Base-by-base conservation (phyloP, 2,888 invertebrate genomes). In the Tholera decimalis region DNA sequence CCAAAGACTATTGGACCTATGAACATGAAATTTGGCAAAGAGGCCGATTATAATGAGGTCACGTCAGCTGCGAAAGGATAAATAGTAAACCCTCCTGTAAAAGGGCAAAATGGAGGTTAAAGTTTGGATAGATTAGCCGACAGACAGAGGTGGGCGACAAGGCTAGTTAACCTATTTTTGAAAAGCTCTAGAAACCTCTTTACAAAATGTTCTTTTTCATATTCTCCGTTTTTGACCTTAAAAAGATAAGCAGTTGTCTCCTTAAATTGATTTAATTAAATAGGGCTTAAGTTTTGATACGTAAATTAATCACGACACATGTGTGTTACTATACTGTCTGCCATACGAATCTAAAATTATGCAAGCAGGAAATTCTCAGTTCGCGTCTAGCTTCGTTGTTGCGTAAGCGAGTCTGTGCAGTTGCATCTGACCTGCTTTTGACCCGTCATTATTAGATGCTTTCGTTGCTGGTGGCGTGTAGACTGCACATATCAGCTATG, bases 381-480 rank as follows among this genome's bases (percentile, higher is more conserved):
- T 62, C 20, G 51, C 73, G 35, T 65, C 69, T 76, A 76, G 73
- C 63, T 68, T 73, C 58, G 37, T 24, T 15, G 61, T 82, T 82
- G 46, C 73, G 70, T 67, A 74, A 81, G 35, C 41, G 69, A 63
- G 77, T 79, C 80, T 79, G 41, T 62, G 70, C 70, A 77, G 74
- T 69, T 82, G 68, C 77, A 82, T 79, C 58, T 73, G 80, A 82
- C 80, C 82, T 69, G 70, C 39, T 79, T 77, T 68, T 82, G 83
- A 82, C 81, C 80, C 50, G 28, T 65, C 70, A 71, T 73, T 69
- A 77, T 66, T 30, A 49, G 44, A 49, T 50, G 50, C 72, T 77
- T 82, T 77, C 72, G 59, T 64, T 56, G 49, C 49, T 54, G n/a
- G 24, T 3, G 28, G 43, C 8, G 28, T 39, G 20, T 43, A 62